These are phyloP conservation scores for Oscheius sp. DNA, from an alignment of 2,888 invertebrate species.

Conservation along the genomic window DNA sequence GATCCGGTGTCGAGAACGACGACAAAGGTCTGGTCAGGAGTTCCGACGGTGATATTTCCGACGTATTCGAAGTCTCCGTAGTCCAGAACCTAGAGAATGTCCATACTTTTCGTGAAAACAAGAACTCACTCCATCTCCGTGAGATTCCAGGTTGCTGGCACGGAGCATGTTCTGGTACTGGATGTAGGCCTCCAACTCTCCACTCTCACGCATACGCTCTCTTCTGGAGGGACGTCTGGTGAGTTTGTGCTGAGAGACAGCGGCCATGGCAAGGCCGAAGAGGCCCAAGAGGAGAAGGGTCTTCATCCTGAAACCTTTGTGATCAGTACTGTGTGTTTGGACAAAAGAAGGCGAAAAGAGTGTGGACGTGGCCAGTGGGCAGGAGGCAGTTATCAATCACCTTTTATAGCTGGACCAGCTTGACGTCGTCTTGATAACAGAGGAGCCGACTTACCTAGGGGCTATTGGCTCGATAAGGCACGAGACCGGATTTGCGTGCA, in stretches of 20 bases:
- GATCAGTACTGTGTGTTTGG: background rate
- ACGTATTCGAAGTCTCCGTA: conserved; percentile 74
- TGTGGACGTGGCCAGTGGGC: background rate
- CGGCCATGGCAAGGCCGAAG: conserved; percentile 58
- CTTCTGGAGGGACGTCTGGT: conserved; percentile 50
- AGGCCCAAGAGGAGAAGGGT: conserved; percentile 50
- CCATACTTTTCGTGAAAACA: background rate
- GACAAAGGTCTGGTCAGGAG: conserved; percentile 55
- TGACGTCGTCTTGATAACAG: conserved; percentile 24
- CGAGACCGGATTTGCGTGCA: background rate
- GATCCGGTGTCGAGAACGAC: conserved; percentile 67
- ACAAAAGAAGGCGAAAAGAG: background rate
- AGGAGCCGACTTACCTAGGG: conserved; percentile 12
- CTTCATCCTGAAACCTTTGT: conserved; percentile 41
- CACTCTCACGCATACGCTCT: conserved; percentile 50
- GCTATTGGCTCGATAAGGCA: conserved; percentile 1
- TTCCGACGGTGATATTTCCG: conserved; percentile 72
- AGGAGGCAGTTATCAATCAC: conserved; percentile 15
- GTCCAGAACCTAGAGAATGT: conserved; percentile 33
- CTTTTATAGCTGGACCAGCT: conserved; percentile 26
- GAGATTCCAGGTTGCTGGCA: conserved; percentile 42
- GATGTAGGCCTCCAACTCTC: conserved; percentile 51
- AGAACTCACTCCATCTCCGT: conserved; percentile 39
- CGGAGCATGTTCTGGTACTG: conserved; percentile 48
- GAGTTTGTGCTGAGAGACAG: conserved; percentile 57